A percentile compares a stretch with the other conserved stretches of the same genome.
Conservation (phyloP, 2,113 vertebrate species). For the Cyprinodon variegatus region DNA sequence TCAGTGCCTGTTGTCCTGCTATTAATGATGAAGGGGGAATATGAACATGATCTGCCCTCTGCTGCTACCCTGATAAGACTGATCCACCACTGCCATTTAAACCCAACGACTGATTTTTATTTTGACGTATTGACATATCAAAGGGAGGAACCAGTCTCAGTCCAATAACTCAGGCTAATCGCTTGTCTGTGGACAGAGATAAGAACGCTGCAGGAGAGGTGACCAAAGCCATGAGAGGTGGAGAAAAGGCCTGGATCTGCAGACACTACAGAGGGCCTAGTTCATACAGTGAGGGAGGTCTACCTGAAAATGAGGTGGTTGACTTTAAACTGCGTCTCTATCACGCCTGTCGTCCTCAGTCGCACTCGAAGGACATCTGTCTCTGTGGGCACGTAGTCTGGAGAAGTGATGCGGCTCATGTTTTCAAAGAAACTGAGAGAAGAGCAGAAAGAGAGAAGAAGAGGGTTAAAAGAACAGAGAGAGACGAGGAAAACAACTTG, state of each 20-base stretch:
- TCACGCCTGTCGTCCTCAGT: slow-evolving; percentile 79
- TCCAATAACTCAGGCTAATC: slow-evolving; percentile 29
- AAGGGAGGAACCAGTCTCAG: slow-evolving; percentile 30
- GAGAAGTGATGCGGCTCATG: slow-evolving; percentile 73
- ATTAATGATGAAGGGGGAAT: slow-evolving; percentile 24
- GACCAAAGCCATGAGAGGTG: background rate
- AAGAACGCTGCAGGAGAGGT: slow-evolving; percentile 36
- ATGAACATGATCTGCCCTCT: slow-evolving; percentile 51
- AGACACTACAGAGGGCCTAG: background rate
- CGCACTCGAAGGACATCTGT: slow-evolving; percentile 79
- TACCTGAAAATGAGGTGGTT: slow-evolving; percentile 81
- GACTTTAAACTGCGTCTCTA: slow-evolving; percentile 83
- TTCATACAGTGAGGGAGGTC: background rate
- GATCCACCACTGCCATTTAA: background rate
- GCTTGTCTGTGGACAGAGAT: slow-evolving; percentile 51
- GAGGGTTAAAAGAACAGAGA: background rate
- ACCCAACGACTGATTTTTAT: slow-evolving; percentile 21
- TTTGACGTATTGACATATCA: slow-evolving; percentile 58
- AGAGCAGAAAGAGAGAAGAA: background rate
- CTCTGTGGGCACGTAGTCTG: slow-evolving; percentile 77
- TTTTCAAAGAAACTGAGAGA: slow-evolving; percentile 76
- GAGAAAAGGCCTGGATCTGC: background rate
- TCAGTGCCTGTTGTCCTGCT: slow-evolving; percentile 24
- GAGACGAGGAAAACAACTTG: slow-evolving; percentile 20
- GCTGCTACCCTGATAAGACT: slow-evolving; percentile 65